Base-by-base conservation (phyloP, 2,113 vertebrate species). In the Hiodon alosoides region DNA sequence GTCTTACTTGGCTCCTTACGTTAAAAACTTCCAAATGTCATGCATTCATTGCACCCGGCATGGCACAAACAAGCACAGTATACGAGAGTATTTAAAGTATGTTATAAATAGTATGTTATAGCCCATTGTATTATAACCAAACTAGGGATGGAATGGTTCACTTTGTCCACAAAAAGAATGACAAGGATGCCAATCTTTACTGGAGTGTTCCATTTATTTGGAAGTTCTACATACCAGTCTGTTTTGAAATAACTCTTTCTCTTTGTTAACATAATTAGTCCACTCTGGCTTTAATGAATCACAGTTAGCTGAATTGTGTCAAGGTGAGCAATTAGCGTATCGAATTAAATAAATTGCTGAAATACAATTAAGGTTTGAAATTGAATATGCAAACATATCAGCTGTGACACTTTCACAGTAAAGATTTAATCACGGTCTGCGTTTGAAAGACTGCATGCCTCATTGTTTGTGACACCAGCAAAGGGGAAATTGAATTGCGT, bases 281-380 rank as follows among this genome's bases (percentile, higher is more conserved):
- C 59, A 58, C 67, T 81, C 59, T 77, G 81, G 65, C 76, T 71
- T 74, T 81, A 73, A 81, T 80, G 76, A 71, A 87, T 86, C 81
- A 83, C 74, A 76, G 50, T 13, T 81, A 80, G 84, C 79, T 83
- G 71, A 81, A 84, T 87, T 80, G 85, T 82, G 81, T 85, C 82
- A 82, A 88, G 85, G 82, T 88, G 82, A 89, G 84, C 84, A 86
- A 86, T 90, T 88, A 86, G 85, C 84, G 82, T 83, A 85, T 81
- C 77, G 80, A 86, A 83, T 82, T 79, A 78, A 89, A 89, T 87
- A 88, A 85, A 89, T 90, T 84, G 85, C 75, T 76, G 54, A 74
- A 86, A 85, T 81, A 69, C 85, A 87, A 89, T 91, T 87, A 89
- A 80, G 77, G 74, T 79, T 71, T 58, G 74, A 73, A 77, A 78